phyloP scores from a whole-genome alignment of 2,113 vertebrate genomes.

The Etheostoma cragini region DNA sequence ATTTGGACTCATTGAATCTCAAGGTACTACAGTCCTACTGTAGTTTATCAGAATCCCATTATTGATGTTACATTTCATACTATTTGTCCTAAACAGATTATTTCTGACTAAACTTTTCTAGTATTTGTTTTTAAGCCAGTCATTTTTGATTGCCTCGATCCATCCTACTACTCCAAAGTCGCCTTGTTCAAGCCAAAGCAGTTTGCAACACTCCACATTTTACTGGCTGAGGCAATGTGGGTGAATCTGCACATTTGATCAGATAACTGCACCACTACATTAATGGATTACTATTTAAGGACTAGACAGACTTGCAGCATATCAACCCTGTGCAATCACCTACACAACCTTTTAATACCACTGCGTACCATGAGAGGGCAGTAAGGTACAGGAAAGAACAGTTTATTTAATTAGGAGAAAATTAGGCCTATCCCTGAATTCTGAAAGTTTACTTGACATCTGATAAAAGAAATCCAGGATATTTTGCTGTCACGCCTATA shows the following conservation, averaged over 20 bases:
- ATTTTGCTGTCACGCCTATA: neutral
- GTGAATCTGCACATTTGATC: neutral
- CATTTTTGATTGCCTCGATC: neutral
- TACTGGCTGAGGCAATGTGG: neutral
- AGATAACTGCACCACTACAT: neutral
- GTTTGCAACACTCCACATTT: neutral
- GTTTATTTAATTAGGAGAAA: neutral
- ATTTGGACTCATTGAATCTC: neutral
- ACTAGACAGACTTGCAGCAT: neutral
- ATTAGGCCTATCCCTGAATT: neutral
- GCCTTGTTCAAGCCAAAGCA: neutral
- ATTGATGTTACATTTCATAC: neutral
- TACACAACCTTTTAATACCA: constrained; percentile 22
- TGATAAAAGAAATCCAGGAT: neutral
- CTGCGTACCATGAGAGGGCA: constrained; percentile 54
- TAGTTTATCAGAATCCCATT: neutral
- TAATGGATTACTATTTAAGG: neutral
- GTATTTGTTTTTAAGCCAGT: neutral
- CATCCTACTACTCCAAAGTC: neutral
- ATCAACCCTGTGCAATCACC: neutral
- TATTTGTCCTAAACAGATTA: neutral
- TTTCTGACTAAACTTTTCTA: neutral
- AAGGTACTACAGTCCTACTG: neutral
- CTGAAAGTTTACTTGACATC: neutral
- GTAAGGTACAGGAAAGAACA: neutral